Evolutionary conservation across 1,140 invertebrate species (phyloP), one percentile per base, ranked within the genome.

Genomic region (Stenopsyche tienmushanensis): DNA sequence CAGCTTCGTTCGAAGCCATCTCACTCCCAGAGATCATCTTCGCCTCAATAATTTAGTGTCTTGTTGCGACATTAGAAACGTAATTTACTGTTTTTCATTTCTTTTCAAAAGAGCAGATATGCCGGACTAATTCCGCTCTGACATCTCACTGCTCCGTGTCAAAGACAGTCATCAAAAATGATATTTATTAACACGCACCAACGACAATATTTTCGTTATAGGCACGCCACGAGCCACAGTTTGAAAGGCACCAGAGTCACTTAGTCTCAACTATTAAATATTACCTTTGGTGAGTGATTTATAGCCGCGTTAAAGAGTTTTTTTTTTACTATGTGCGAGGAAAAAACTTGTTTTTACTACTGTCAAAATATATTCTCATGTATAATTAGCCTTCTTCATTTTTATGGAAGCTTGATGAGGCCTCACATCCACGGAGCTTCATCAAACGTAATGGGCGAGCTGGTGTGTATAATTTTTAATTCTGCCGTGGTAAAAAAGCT

Each of bases 321-420:
- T 25, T 58, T 25, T 24, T 24, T 9, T 52, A 52, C 18, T 52
- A 23, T 25, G 23, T 23, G 23, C 17, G 15, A 21, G 23, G 8
- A 60, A 60, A 58, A 60, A 60, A 60, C 57, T 60, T 60, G 57
- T 60, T 60, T 44, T 60, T 60, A 60, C 57, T 60, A 60, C 57
- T 60, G 57, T 60, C 57, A 60, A 60, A 60, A 60, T 60, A 60
- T 60, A 45, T 60, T 60, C 57, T 60, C 57, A 25, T 60, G 57
- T 60, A 60, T 60, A 60, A 60, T 60, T 60, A 60, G 39, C 57
- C 57, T 60, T 60, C 57, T 60, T 60, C 57, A 60, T 60, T 60
- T 60, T 60, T 60, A 60, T 60, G 57, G 57, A 60, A 60, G 57
- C 57, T 47, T 60, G 57, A 60, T 60, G 57, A 60, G 57, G 57